Base-by-base conservation (phyloP, 1,140 invertebrate species). In the Proales similis region DNA sequence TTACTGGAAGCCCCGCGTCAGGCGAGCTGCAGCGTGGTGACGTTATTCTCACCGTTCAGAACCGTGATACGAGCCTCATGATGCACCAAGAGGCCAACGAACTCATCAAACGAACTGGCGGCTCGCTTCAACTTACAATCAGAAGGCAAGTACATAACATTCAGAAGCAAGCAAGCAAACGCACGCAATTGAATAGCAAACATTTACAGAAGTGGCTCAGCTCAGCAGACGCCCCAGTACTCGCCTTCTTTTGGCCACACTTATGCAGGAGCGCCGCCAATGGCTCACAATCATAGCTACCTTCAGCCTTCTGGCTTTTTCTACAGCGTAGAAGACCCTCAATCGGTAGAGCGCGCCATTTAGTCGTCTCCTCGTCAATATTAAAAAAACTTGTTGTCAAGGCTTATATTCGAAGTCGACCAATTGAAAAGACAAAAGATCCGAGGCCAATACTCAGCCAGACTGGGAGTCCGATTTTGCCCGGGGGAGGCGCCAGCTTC, bases 51-150 rank as follows among this genome's bases (percentile, higher is more conserved):
- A 87, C 87, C 77, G 86, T 94, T 67, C 85, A 86, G 72, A 86
- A 87, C 67, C 87, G 86, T 74, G 87, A 91, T 75, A 81, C 85
- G 49, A 80, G 84, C 60, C 84, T 87, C 71, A 78, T 93, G 67
- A 82, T 86, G 68, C 90, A 93, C 72, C 84, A 88, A 75, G 86
- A 91, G 76, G 90, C 89, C 26, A 85, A 88, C 74, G 86, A 85
- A 70, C 76, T 90, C 60, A 90, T 93, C 74, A 84, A 85, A 73
- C 85, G 84, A 72, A 84, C 86, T n/a, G 74, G 73, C 22, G 71
- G 71, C 29, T 68, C 64, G 53, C 66, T 75, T 19, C 51, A 68
- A n/a, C 64, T 74, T 9, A 63, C 61, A n/a, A 63, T 75, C 26
- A 64, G 67, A 64, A 73, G 71, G 73, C 75, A 62, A 57, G 47